Percentiles rank a stretch among this genome's conserved stretches.
Conservation (phyloP, 2,113 vertebrate genomes). For the Chlamydotis undulata region DNA sequence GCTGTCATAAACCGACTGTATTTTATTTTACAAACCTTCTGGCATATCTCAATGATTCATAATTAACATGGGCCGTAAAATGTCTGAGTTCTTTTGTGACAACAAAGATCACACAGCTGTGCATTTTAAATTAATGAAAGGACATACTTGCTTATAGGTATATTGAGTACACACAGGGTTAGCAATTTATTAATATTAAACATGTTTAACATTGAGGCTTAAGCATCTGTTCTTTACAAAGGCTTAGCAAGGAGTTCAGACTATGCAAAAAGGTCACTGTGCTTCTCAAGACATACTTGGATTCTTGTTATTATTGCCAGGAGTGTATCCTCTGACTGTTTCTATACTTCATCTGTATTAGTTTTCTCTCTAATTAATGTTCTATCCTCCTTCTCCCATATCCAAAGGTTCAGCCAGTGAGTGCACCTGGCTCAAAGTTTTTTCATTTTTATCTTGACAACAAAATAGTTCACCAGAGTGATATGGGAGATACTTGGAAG, state of each 20-base stretch:
- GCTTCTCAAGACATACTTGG: neutral
- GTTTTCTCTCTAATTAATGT: neutral
- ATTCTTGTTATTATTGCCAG: neutral
- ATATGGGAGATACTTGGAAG: neutral
- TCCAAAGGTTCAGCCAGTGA: neutral
- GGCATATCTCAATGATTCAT: neutral
- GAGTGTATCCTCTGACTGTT: neutral
- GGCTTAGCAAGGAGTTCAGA: neutral
- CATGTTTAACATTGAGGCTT: neutral
- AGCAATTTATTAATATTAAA: neutral
- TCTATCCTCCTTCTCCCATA: neutral
- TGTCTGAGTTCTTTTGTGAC: neutral
- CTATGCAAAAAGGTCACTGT: neutral
- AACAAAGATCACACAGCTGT: neutral
- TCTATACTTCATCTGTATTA: neutral
- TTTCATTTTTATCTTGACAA: neutral
- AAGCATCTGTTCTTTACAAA: neutral
- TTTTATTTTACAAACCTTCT: neutral
- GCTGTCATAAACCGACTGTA: neutral
- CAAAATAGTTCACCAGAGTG: neutral
- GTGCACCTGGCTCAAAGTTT: neutral
- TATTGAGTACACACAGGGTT: neutral
- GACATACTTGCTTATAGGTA: neutral
- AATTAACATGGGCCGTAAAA: neutral
- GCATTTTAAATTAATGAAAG: neutral